Base-by-base conservation (phyloP, 2,888 invertebrate genomes). In the Pherbina coryleti region DNA sequence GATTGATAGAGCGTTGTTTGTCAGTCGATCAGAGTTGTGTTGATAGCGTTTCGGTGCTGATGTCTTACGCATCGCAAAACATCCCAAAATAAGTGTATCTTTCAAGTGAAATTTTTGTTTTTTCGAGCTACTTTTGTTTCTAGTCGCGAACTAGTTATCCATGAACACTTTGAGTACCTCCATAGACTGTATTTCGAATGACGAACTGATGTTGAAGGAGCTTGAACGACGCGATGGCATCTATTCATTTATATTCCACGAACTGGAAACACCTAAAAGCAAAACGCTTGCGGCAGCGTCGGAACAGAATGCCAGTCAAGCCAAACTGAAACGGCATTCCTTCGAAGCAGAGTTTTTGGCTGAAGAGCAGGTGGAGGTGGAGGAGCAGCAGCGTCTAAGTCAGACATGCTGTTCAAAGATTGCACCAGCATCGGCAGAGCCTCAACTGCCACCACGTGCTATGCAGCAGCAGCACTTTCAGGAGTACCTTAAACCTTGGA, bases 231-330 rank as follows among this genome's bases (percentile, higher is more conserved):
- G 81, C 69, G 83, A 83, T 79, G 83, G 83, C 3, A 83, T 83
- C 37, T 83, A 83, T 74, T 83, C 83, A 0, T 83, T 83, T 51
- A 83, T 83, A 72, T 83, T 82, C 66, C 81, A 83, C 49, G 83
- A 83, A 69, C 28, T 83, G 70, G 83, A 83, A 57, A 55, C 76
- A 11, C 71, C 79, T 19, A 77, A 76, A 14, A 37, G 14, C 37
- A 37, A 66, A 37, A 2, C 22, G 37, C 14, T 11, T 28, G 5
- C 25, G 51, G 4, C 22, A 17, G 28, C 51, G 7, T 1, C 7
- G 37, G 34, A 66, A 11, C 19, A 44, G 11, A n/a, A 31, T 17
- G 17, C 8, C 2, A 34, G 11, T n/a, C 37, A n/a, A 19, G 22
- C 37, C 4, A 19, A 17, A 8, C 9, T 22, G 5, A 7, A 44